phyloP scores from a whole-genome alignment of 2,888 invertebrate genomes.

The Sesia apiformis region DNA sequence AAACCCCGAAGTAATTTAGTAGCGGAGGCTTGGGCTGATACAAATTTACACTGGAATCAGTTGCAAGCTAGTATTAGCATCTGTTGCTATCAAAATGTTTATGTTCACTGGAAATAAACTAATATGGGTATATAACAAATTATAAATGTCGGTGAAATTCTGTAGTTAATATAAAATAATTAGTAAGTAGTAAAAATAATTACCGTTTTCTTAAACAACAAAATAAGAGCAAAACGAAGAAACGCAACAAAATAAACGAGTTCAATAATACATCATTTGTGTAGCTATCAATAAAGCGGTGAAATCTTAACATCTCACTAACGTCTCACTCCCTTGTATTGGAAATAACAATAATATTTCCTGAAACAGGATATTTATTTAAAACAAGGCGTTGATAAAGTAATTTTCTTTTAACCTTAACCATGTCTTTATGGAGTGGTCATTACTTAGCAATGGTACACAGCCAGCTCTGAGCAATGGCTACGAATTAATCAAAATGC shows the following conservation, averaged over 20 bases:
- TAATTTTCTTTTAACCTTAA: constrained; percentile 76
- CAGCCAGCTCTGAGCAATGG: constrained; percentile 73
- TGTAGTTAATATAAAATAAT: neutral
- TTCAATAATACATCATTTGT: constrained; percentile 62
- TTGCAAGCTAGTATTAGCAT: too few species aligned
- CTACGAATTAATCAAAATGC: constrained; percentile 74
- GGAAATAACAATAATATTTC: constrained; percentile 73
- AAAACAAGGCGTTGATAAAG: constrained; percentile 75
- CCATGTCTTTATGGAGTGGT: constrained; percentile 75
- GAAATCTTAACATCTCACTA: constrained; percentile 59
- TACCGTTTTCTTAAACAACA: constrained; percentile 1
- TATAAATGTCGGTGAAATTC: neutral
- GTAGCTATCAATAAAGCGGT: constrained; percentile 69
- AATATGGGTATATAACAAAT: too few species aligned
- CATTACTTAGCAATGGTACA: constrained; percentile 75
- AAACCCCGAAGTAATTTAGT: too few species aligned
- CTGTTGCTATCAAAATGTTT: too few species aligned
- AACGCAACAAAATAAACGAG: constrained; percentile 45
- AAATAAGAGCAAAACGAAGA: constrained; percentile 21
- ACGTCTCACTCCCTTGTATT: constrained; percentile 73
- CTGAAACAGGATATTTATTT: constrained; percentile 75
- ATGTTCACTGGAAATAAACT: too few species aligned
- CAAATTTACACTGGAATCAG: too few species aligned
- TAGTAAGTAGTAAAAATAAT: neutral
- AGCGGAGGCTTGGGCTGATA: too few species aligned